Conservation (phyloP, 1,140 invertebrate species). For the Drosophila prosaltans region DNA sequence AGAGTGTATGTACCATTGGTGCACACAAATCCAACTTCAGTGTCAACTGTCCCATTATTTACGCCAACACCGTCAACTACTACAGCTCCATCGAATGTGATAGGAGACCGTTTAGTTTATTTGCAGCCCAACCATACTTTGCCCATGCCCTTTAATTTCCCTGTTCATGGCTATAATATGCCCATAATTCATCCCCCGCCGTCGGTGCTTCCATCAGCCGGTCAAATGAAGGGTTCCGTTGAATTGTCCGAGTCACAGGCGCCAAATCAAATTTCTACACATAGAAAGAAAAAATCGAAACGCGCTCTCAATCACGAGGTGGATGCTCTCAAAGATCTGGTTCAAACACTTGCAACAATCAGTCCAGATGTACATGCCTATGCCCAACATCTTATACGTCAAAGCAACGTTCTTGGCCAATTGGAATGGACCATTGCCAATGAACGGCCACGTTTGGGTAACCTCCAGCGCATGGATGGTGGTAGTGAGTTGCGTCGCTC, state of each 20-base stretch:
- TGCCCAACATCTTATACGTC: conserved; percentile 44
- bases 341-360: conserved; percentile 39
- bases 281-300: conserved; percentile 36
- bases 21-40: background rate
- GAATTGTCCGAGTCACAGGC: background rate
- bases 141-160: conserved; percentile 4
- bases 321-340: conserved; percentile 54
- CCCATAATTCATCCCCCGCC: conserved; percentile 24
- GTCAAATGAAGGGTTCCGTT: background rate
- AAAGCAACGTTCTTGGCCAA: conserved; percentile 54
- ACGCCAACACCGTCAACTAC: background rate
- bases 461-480: conserved; percentile 38
- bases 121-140: conserved; percentile 19
- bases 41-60: background rate
- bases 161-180: conserved; percentile 26
- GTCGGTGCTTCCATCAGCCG: background rate
- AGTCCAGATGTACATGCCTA: conserved; percentile 49
- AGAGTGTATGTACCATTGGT: background rate
- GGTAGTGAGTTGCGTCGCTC: conserved; percentile 48
- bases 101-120: background rate
- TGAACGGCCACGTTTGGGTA: background rate
- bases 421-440: conserved; percentile 35
- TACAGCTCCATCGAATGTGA: background rate
- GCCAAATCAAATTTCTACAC: background rate
- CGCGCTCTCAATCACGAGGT: conserved; percentile 48